Evolutionary conservation across 1,140 invertebrate genomes (phyloP), one percentile per base, ranked within the genome.

Genomic region (Ctenoplectra terminalis): DNA sequence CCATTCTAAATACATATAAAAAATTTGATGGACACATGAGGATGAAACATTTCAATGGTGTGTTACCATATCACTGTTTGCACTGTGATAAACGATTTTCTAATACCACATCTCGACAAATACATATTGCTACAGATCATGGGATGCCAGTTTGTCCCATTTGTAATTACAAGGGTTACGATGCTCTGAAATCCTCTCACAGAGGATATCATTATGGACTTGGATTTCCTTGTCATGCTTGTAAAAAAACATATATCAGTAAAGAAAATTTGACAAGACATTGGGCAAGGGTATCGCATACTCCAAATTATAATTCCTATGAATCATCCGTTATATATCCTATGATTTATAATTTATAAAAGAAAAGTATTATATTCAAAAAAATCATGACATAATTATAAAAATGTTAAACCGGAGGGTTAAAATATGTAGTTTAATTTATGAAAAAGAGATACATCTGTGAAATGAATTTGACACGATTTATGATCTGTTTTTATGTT

Each of bases 221-320:
- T 31, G 92, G 92, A 23, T 87, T 80, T 73, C 92, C 92, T 8
- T 93, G 92, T 82, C 92, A 92, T 58, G 40, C 52, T 20, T 93
- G 92, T 61, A 93, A 92, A 72, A 88, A 89, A 70, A 50, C 83
- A 43, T 88, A 88, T 23, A 6, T 26, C 4, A 43, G 1, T 64
- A 48, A 8, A 54, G 17, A 11, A 1, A 37, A 46, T 52, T 70
- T 78, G 17, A 15, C 9, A 7, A 60, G 9, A 23, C 86, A 87
- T 34, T 52, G 6, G 0, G 23, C 52, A 46, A 3, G 20, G 63
- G 60, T 9, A 13, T 7, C 8, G 37, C 0, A 8, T 15, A 40
- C 0, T 6, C 2, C 34, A 34, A 31, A 11, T 5, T 37, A 23
- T 34, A 20, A 58, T 34, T 31, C 0, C 1, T 9, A 29, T 48